phyloP scores from a whole-genome alignment of 2,888 invertebrate genomes.

The Oegoconia quadripuncta region DNA sequence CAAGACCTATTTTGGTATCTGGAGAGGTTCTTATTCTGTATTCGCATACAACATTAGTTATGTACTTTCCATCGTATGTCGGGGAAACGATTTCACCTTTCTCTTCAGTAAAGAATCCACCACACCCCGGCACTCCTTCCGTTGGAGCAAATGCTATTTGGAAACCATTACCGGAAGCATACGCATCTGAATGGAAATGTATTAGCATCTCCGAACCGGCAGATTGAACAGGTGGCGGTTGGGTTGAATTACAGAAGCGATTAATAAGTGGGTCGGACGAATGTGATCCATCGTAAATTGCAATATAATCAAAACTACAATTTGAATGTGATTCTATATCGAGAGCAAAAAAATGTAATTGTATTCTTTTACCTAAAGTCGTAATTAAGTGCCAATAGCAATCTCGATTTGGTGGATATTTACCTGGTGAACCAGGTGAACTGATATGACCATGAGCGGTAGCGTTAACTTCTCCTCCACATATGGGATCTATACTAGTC shows the following conservation, averaged over 20 bases:
- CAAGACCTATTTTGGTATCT: conserved; percentile 81
- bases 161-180: conserved; percentile 87
- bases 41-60: conserved; percentile 83
- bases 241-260: conserved; percentile 86
- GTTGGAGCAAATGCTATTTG: conserved; percentile 87
- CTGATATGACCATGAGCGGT: conserved; percentile 85
- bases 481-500: conserved; percentile 85
- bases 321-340: conserved; percentile 85
- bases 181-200: conserved; percentile 90
- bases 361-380: conserved; percentile 85
- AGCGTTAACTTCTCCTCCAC: conserved; percentile 83
- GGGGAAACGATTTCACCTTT: conserved; percentile 84
- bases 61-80: conserved; percentile 72
- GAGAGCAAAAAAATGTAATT: conserved; percentile 88
- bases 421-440: conserved; percentile 93
- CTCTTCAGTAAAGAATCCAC: conserved; percentile 83
- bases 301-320: conserved; percentile 88
- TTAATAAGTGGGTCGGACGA: conserved; percentile 74
- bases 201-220: conserved; percentile 81
- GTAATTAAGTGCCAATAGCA: conserved; percentile 89
- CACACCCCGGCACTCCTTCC: conserved; percentile 90
- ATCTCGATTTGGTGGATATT: conserved; percentile 90
- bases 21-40: conserved; percentile 86
- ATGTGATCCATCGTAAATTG: conserved; percentile 79
- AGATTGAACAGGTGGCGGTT: conserved; percentile 85